Evolutionary conservation across 2,113 vertebrate species (phyloP), one percentile per base, ranked within the genome.

Genomic region (Centropristis striata): DNA sequence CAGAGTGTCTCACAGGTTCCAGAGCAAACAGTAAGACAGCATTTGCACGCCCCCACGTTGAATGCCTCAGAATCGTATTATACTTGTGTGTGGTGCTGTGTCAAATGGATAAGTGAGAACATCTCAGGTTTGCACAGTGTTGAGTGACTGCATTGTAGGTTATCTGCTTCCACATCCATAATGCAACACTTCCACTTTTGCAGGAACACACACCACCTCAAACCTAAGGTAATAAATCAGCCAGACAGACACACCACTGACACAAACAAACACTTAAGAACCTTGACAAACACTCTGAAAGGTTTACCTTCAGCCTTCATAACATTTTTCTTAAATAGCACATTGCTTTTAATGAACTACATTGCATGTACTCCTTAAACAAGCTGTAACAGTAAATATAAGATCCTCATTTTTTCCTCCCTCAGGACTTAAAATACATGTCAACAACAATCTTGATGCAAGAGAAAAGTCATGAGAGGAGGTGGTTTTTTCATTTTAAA

Each of bases 21-120:
- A 95, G 90, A 91, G 90, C 69, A 84, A 88, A 46, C 92, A 93
- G 94, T 96, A 93, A 94, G 90, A 28, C 47, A 0, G 3, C 13
- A 20, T 16, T 65, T 46, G 11, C 12, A n/a, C 5, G 12, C 37
- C 27, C 16, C 9, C 6, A 3, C 1, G 1, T 20, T 39, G 23
- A 36, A 4, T 39, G 14, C 11, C 32, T 36, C 12, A 54, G 75
- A 72, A 28, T 85, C 41, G 0, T 25, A 25, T 86, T 86, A 78
- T 81, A 4, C 12, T n/a, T 12, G 81, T 42, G 42, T 39, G 37
- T 39, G 13, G 50, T 53, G 60, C 58, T 71, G 64, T 65, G 57
- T 73, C 55, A 21, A 46, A 67, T n/a, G 36, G 71, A 75, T 41
- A 51, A 42, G 65, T 75, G 71, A 70, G 80, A 66, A 47, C 76